Evolutionary conservation across 2,797 vertebrate genomes (phyloP), one percentile per base, ranked within the genome.

Genomic region (Gallinago stenura): DNA sequence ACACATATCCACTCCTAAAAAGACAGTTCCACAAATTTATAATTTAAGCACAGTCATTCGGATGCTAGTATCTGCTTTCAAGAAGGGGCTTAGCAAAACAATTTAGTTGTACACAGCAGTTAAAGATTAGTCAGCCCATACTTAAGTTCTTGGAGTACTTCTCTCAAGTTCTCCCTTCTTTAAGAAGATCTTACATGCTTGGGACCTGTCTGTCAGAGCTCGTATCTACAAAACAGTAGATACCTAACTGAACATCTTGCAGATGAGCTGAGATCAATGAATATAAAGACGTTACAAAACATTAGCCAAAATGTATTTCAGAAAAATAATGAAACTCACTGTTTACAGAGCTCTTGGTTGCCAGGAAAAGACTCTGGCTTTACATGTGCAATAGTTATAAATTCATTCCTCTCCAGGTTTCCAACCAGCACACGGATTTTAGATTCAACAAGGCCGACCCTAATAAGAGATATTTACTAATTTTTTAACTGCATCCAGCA

Each of bases 401-500:
- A 99, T 95, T 99, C 99, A 87, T 99, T 99, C 79, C 99, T 98
- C 97, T 99, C 99, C 96, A 99, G 98, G 97, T 99, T 99, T 83
- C 99, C 99, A 97, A 99, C 99, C 96, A 99, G 98, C 56, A 99
- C 99, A 41, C 99, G 98, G 61, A 99, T 99, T 98, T 99, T 99
- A 37, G 99, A 99, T 98, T 99, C 99, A 1, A 99, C 99, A 65
- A 99, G 98, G 51, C 99, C 99, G 82, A 99, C 98, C 99, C 99
- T 99, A 96, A 19, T 41, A 95, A 82, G 64, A 91, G 22, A 30
- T 7, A 64, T 31, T 76, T 18, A 51, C 31, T 95, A 26, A 83
- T 87, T 92, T 92, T 89, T 78, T 30, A 70, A 43, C 26, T 66
- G 53, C 22, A 26, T 22, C 33, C 25, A 80, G 41, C 9, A 45